These are phyloP conservation scores for Menura novaehollandiae DNA, from an alignment of 2,113 vertebrate genomes.

Conservation along the genomic window DNA sequence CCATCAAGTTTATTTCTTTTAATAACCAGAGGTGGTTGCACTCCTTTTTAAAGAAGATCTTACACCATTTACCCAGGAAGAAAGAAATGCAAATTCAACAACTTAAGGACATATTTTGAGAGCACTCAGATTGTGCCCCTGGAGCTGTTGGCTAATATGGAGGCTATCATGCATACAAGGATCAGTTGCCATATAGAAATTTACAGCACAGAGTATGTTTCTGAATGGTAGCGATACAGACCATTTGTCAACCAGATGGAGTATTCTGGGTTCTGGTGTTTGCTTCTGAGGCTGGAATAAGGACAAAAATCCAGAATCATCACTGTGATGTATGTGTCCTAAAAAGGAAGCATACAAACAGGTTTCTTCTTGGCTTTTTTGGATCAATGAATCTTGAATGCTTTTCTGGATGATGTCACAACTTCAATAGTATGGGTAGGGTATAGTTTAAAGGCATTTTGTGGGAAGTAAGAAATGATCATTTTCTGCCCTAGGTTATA, in stretches of 20 bases:
- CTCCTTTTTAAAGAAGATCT: not conserved
- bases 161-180: not conserved
- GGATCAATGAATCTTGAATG: not conserved
- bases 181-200: not conserved
- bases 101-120: not conserved
- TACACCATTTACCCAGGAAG: not conserved
- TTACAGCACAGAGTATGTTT: not conserved
- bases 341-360: not conserved
- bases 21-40: not conserved
- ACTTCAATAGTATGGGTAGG: not conserved
- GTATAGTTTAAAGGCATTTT: not conserved
- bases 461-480: not conserved
- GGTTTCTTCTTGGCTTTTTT: not conserved
- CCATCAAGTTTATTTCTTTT: fast-evolving
- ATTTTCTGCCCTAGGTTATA: not conserved
- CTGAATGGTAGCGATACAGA: not conserved
- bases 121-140: not conserved
- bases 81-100: not conserved
- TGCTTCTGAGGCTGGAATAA: not conserved
- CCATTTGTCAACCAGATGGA: not conserved
- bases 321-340: not conserved
- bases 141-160: not conserved
- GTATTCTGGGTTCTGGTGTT: not conserved
- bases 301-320: not conserved
- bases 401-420: not conserved